Evolutionary conservation across 2,113 vertebrate genomes (phyloP), one percentile per base, ranked within the genome.

Genomic region (Podarcis cretensis): DNA sequence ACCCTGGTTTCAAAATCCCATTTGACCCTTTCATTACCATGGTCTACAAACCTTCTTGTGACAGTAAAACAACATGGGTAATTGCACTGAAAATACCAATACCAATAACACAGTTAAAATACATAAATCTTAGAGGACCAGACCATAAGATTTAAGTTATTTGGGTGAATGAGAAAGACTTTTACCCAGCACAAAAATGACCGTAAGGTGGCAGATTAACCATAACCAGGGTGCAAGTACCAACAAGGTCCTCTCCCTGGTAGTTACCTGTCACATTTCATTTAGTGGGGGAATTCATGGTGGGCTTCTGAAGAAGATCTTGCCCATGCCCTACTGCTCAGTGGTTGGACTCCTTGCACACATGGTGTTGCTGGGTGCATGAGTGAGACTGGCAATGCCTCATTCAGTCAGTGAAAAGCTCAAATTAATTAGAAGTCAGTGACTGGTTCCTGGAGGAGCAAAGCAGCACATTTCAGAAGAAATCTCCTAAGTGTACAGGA

Each of bases 1-100:
- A 92, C 95, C 96, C 91, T 95, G 91, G 86, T 83, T 92, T 25
- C 89, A 75, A 89, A 96, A 91, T 95, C 73, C 3, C n/a, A 1
- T 63, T 96, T 95, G 93, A 95, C 95, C 89, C 92, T 94, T 95
- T 40, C 80, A 30, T 5, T 79, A 10, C 32, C 59, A 87, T 35
- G 37, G 84, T 25, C 0, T 0, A 57, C 25, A 59, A 74, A 54
- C 69, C 69, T 25, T 79, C 43, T 80, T 69, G 59, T 37, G 65
- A 81, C 14, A 32, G 6, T 3, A n/a, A 65, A 73, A 54, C 30
- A 27, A 23, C 14, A 66, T 68, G 32, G 43, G 12, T 23, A 54
- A 57, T 84, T n/a, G 54, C 9, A 30, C 16, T 9, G 20, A 21
- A 75, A 37, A 63, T 27, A 66, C 6, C 59, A 74, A 74, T 16